A percentile compares a stretch with the other conserved stretches of the same genome.
These are phyloP conservation scores for Leptogaster cylindrica DNA, from an alignment of 2,888 invertebrate genomes.

Conservation along the genomic window DNA sequence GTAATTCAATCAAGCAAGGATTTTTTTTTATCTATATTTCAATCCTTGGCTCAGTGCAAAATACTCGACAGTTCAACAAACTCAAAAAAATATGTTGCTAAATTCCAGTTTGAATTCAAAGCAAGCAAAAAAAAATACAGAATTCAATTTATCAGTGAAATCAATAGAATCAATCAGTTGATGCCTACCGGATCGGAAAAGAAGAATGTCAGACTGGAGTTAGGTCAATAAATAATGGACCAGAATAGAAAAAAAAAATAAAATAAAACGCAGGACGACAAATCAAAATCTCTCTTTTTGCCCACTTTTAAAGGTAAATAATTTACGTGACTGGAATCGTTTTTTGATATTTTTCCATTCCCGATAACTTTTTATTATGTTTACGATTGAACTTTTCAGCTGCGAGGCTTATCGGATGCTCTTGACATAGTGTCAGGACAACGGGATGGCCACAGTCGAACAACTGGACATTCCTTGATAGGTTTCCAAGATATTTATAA, in stretches of 20 bases:
- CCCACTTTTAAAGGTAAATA: slow-evolving; percentile 36
- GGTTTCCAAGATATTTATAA: too few species aligned
- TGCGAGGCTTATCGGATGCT: too few species aligned
- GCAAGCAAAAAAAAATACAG: neutral
- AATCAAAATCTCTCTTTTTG: slow-evolving; percentile 18
- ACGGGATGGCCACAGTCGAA: too few species aligned
- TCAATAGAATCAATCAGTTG: slow-evolving; percentile 35
- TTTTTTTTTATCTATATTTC: slow-evolving; percentile 14
- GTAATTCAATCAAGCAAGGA: neutral
- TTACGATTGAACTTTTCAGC: too few species aligned
- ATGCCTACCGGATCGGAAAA: slow-evolving; percentile 30
- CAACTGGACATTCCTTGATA: too few species aligned
- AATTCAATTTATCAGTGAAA: slow-evolving; percentile 39
- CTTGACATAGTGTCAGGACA: too few species aligned
- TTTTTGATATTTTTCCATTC: neutral
- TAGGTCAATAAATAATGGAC: slow-evolving; percentile 15
- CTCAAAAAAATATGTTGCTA: slow-evolving; percentile 13
- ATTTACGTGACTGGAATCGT: slow-evolving; percentile 31
- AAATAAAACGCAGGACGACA: slow-evolving; percentile 28
- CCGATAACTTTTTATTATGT: slow-evolving; percentile 5
- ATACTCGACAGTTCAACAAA: slow-evolving; percentile 9
- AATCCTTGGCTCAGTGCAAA: slow-evolving; percentile 1
- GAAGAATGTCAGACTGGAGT: slow-evolving; percentile 8
- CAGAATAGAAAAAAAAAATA: too few species aligned
- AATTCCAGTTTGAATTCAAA: neutral